Conservation (phyloP, 2,113 vertebrate species). For the Pelodiscus sinensis region DNA sequence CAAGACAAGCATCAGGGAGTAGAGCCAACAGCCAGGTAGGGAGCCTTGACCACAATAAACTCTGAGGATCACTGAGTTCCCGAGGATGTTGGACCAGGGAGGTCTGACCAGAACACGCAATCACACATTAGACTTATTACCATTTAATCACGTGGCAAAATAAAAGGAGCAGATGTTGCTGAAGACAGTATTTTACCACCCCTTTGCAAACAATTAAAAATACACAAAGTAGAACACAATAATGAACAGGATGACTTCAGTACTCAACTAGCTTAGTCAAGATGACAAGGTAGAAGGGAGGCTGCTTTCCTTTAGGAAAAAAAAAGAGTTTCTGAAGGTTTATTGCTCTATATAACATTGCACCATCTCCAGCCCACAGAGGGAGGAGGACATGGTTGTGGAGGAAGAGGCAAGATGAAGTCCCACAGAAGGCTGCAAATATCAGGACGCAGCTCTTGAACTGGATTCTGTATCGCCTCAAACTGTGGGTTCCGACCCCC, state of each 20-base stretch:
- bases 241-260: background rate
- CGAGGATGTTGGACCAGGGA: too few relatives aligned
- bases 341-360: background rate
- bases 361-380: background rate
- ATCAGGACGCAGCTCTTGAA: too few relatives aligned
- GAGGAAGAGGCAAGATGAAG: background rate
- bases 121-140: background rate
- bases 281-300: background rate
- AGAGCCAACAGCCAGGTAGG: too few relatives aligned
- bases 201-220: background rate
- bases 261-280: background rate
- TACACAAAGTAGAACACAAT: background rate
- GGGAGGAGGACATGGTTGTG: background rate
- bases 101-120: background rate
- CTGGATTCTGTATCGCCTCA: too few relatives aligned
- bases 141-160: background rate
- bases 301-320: background rate
- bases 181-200: background rate
- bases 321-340: background rate
- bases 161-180: too few relatives aligned
- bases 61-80: too few relatives aligned
- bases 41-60: too few relatives aligned
- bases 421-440: background rate
- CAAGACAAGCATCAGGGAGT: too few relatives aligned
- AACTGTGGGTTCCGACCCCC: too few relatives aligned